Evolutionary conservation across 2,888 invertebrate genomes (phyloP), one percentile per base, ranked within the genome.

Genomic region (Muscina levida): DNA sequence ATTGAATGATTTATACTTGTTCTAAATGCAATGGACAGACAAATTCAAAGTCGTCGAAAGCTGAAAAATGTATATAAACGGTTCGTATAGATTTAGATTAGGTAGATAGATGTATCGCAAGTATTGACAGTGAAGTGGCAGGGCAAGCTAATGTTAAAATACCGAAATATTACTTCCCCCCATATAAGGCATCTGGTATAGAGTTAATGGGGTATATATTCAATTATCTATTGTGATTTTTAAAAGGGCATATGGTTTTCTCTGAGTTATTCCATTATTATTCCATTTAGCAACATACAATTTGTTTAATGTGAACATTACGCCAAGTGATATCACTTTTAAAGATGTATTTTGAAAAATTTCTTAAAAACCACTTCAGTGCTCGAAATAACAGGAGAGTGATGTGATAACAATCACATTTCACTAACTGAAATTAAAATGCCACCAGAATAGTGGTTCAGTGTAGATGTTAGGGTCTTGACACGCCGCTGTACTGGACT

Each of bases 281-380:
- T n/a, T 24, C 22, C 24, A 53, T 53, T 53, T 24, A 13, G 22
- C 22, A 22, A 13, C 8, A 22, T 53, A 15, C 22, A 24, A 24
- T 85, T 85, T 65, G 85, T 84, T 87, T 87, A 88, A 88, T 88
- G 87, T 85, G 72, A 72, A 86, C 89, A 88, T 88, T 88, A 87
- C 85, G 79, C 84, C 84, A 86, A 88, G 88, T 88, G 87, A 87
- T 87, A 85, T 84, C 83, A 84, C 62, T 15, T 68, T 65, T 48
- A 19, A 19, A 57, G 70, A n/a, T n/a, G 79, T 67, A 68, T 56
- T 75, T 48, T 57, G 22, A 13, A 11, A 62, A 57, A 57, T 44
- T 13, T 22, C 11, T 22, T 31, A 42, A 56, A 73, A 67, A 15
- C 19, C 39, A 42, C 62, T 62, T 62, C 22, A 68, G 10, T 53